Base-by-base conservation (phyloP, 2,888 invertebrate genomes). In the Torymus tubicola region DNA sequence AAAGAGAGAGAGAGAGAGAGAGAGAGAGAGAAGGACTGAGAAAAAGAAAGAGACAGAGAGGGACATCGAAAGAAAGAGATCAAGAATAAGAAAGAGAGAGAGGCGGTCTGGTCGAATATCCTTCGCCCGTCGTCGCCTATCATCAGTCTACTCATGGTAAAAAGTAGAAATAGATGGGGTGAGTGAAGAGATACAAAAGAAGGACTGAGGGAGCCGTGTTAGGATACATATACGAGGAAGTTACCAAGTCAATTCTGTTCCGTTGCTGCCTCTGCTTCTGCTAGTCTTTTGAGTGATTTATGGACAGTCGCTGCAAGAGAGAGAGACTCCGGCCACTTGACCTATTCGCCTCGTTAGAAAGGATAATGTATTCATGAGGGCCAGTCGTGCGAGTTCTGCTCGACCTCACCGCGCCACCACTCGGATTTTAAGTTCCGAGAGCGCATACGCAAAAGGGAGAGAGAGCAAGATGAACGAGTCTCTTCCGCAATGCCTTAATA, bases 261-360 rank as follows among this genome's bases (percentile, higher is more conserved):
- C 84, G 83, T 84, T 16, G 57, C 68, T 53, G 74, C 67, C 61
- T 60, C 53, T 42, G 65, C 68, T 21, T 58, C 53, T 63, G 83
- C 81, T 75, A 82, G 85, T 84, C 84, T 86, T 85, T 84, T 85
- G 86, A 86, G 87, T 88, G 88, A 88, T 88, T 88, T 88, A 89
- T 88, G 86, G 84, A 85, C 86, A 85, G 84, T 84, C 87, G 84
- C 86, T 84, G 85, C 83, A 86, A 85, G 61, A 64, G 53, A 61
- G 75, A 75, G 69, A 61, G 61, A 67, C 74, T 71, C 14, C 58
- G 86, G 86, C 88, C 87, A 87, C 87, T 88, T 88, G 88, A 88
- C 88, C 88, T 87, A 87, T 88, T 88, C 88, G 87, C 87, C 88
- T 88, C 88, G 88, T 89, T 88, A 87, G 85, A 87, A 87, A 86